A percentile compares a stretch with the other conserved stretches of the same genome.
These are phyloP conservation scores for Physeter macrocephalus DNA, from an alignment of 2,113 vertebrate species.

Conservation along the genomic window DNA sequence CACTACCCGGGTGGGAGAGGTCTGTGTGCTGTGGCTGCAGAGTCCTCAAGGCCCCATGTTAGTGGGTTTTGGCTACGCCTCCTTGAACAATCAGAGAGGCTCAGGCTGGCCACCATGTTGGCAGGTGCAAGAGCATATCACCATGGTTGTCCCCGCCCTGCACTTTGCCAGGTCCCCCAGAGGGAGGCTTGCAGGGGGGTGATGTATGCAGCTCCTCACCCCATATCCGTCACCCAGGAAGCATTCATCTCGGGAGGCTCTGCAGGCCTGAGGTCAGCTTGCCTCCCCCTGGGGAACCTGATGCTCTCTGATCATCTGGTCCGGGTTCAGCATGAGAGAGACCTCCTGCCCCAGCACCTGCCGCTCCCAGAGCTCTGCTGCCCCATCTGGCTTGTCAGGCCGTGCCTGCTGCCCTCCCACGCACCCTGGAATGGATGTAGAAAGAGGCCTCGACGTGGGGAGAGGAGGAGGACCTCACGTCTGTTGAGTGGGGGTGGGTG, in stretches of 20 bases:
- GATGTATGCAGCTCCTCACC: rapidly evolving
- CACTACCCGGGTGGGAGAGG: neutral
- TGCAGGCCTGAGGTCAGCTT: neutral
- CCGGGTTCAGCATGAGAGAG: rapidly evolving
- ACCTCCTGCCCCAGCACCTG: neutral
- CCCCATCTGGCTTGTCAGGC: neutral
- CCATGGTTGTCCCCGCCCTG: rapidly evolving
- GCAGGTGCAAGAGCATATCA: rapidly evolving
- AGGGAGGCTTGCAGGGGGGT: neutral
- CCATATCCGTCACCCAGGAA: neutral
- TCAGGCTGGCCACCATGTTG: too few relatives aligned
- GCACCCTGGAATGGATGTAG: rapidly evolving
- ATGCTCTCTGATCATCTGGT: too few relatives aligned
- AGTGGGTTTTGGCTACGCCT: neutral
- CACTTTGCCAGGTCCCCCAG: neutral
- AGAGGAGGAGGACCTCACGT: neutral
- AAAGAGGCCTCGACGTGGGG: too few relatives aligned
- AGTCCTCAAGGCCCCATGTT: neutral
- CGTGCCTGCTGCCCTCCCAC: neutral
- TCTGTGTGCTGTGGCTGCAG: too few relatives aligned
- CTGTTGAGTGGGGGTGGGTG: neutral
- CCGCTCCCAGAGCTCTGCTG: too few relatives aligned
- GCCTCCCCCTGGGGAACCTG: too few relatives aligned
- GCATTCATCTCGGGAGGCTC: rapidly evolving
- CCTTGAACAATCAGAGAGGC: neutral